Conservation (phyloP, 2,113 vertebrate species). For the Aspidoscelis tigris region DNA sequence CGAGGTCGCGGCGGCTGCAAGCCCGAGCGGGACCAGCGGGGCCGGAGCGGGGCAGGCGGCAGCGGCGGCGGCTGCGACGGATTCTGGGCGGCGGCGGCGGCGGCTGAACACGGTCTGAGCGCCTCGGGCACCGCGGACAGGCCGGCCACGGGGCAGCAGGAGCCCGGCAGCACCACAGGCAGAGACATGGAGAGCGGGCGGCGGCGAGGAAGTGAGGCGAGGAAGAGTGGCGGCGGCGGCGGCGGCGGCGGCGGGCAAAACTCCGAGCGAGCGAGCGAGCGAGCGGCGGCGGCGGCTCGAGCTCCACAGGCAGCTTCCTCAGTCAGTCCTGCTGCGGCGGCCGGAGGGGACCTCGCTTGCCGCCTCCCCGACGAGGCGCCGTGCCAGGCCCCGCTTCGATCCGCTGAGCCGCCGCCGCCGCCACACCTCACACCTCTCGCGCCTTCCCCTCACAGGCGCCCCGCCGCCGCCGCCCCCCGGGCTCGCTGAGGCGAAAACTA, state of each 20-base stretch:
- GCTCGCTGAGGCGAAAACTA: too few species aligned
- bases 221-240: too few species aligned
- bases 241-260: neutral
- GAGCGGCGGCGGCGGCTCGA: slow-evolving; percentile 3
- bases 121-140: slow-evolving; percentile 65
- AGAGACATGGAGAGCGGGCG: slow-evolving; percentile 73
- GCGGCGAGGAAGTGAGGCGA: neutral
- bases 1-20: slow-evolving; percentile 66
- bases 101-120: slow-evolving; percentile 59
- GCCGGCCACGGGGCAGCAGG: slow-evolving; percentile 79
- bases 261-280: neutral
- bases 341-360: neutral
- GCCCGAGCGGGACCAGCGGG: slow-evolving; percentile 55
- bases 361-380: too few species aligned
- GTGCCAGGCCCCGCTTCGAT: neutral
- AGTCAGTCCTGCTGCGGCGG: neutral
- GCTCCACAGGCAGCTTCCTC: neutral
- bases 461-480: too few species aligned
- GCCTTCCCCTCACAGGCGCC: too few species aligned
- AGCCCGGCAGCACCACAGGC: slow-evolving; percentile 83
- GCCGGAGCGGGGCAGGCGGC: slow-evolving; percentile 28
- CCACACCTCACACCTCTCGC: neutral
- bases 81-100: slow-evolving; percentile 61
- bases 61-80: slow-evolving; percentile 56
- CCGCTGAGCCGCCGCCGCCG: neutral